Conservation (phyloP, 2,888 invertebrate species). For the Drymonia ruficornis region DNA sequence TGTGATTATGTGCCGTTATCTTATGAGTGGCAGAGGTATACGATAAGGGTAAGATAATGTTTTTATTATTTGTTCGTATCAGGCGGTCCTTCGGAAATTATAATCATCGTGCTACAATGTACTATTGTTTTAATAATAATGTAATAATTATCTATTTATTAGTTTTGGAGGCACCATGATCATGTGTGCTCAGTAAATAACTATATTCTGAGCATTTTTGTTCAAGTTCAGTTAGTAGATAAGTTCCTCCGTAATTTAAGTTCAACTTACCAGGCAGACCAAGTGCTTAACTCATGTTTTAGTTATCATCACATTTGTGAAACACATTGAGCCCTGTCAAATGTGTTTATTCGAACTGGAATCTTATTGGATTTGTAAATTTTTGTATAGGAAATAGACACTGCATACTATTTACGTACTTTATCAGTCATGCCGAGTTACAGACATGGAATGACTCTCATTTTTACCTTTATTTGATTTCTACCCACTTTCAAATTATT, state of each 20-base stretch:
- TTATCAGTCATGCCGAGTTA: too few relatives aligned
- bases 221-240: not conserved
- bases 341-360: constrained; percentile 37
- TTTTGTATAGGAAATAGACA: not conserved
- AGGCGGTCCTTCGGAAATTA: constrained; percentile 47
- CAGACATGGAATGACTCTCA: too few relatives aligned
- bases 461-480: too few relatives aligned
- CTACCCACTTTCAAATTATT: constrained; percentile 17
- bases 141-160: constrained; percentile 19
- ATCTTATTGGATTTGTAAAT: constrained; percentile 45
- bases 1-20: constrained; percentile 80
- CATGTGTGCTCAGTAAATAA: constrained; percentile 10
- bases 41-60: constrained; percentile 75
- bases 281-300: constrained; percentile 16
- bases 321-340: constrained; percentile 19
- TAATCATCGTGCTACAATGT: constrained; percentile 28
- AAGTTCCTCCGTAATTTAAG: not conserved
- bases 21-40: constrained; percentile 67
- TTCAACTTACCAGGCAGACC: not conserved
- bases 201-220: not conserved
- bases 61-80: constrained; percentile 54
- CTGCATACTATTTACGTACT: not conserved
- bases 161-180: constrained; percentile 16
- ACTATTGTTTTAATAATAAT: constrained; percentile 27
- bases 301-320: constrained; percentile 24